Base-by-base conservation (phyloP, 92 coral and sea anemone genomes). In the Diadumene lineata region DNA sequence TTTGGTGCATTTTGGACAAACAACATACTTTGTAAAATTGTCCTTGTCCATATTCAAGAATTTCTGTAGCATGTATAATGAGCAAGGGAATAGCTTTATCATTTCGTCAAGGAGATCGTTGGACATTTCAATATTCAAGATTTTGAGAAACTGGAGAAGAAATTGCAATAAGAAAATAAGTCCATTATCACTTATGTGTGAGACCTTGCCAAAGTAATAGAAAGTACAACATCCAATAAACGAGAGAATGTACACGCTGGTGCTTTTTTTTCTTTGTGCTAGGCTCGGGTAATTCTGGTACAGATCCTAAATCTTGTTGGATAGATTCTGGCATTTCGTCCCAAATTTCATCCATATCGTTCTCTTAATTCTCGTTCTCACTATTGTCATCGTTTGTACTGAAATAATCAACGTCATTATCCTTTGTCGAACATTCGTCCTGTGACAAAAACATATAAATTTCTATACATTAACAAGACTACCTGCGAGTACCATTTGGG, bases 121-220 rank as follows among this genome's bases (percentile, higher is more conserved):
- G 9, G 66, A 67, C 0, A 77, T 23, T 32, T 77, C 66, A 64
- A 77, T 16, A 22, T 61, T 61, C 2, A 77, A 15, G 31, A 31
- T 25, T n/a, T 67, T 66, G n/a, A 66, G 75, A 22, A 60, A 30
- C 34, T 50, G 25, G 38, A 48, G 63, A 50, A 82, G 34, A 57
- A 82, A 82, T n/a, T 57, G 55, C 60, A 82, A 64, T 13, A 82
- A 50, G 74, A 67, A 73, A 44, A 70, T 64, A 1, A 81, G 57
- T 11, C 74, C 85, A 65, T 74, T 81, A 46, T 75, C 87, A 60
- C 82, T 75, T 38, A 25, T 56, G 75, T 11, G 69, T 51, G 13
- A 69, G 30, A 16, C 67, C 24, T 66, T 75, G 82, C 87, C 87
- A 82, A 15, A 82, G 50, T 27, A 75, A 72, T 34, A 82, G 63